phyloP scores from a whole-genome alignment of 2,797 vertebrate genomes.

The Ctenopoma multispine region DNA sequence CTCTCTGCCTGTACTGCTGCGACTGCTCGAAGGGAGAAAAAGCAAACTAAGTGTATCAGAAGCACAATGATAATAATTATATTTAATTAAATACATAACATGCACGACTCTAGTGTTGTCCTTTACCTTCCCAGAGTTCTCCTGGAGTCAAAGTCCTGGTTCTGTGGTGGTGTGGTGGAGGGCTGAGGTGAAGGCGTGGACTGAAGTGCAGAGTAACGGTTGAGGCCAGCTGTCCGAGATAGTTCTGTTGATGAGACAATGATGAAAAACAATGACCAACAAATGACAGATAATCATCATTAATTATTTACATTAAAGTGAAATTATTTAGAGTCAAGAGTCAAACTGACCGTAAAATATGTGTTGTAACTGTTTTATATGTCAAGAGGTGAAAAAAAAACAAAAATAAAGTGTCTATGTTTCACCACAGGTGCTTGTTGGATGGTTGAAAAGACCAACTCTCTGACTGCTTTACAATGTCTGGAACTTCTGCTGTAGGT shows the following conservation, averaged over 20 bases:
- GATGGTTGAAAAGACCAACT: neutral
- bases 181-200: slow-evolving; percentile 82
- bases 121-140: slow-evolving; percentile 91
- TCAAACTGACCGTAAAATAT: neutral
- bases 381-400: neutral
- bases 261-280: neutral
- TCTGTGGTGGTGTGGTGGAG: slow-evolving; percentile 80
- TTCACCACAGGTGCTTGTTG: too few species aligned
- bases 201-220: slow-evolving; percentile 96
- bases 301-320: neutral
- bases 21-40: slow-evolving; percentile 52
- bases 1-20: slow-evolving; percentile 88
- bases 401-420: neutral
- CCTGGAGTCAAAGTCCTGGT: slow-evolving; percentile 89
- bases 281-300: neutral
- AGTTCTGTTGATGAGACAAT: slow-evolving; percentile 82
- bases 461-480: too few species aligned
- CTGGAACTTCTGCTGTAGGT: too few species aligned
- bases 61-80: too few species aligned
- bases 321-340: neutral
- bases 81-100: too few species aligned
- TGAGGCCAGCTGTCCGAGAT: slow-evolving; percentile 90
- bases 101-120: neutral
- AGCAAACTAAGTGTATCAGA: neutral
- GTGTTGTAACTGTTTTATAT: neutral